These are phyloP conservation scores for Odocoileus virginianus DNA, from an alignment of 2,113 vertebrate species.

Conservation along the genomic window DNA sequence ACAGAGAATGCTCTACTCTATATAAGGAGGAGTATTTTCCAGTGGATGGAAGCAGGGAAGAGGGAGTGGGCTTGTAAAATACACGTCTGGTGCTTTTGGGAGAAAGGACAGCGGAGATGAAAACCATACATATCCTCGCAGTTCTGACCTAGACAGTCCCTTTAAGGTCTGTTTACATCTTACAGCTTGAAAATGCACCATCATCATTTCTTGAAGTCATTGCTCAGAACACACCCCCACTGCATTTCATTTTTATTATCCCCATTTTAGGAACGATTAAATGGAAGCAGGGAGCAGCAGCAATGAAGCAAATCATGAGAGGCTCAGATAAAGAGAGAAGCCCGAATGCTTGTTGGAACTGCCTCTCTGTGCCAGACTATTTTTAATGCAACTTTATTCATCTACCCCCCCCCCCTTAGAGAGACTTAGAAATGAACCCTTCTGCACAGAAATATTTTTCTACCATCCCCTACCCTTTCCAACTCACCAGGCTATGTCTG, in stretches of 20 bases:
- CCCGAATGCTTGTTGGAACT: background rate
- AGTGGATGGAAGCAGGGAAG: background rate
- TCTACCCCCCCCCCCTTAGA: background rate
- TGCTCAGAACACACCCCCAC: constrained; percentile 62
- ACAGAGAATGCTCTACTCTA: background rate
- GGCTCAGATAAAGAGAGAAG: constrained; percentile 58
- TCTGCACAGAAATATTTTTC: background rate
- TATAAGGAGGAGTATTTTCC: background rate
- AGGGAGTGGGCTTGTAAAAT: background rate
- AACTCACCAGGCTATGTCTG: background rate
- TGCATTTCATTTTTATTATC: constrained; percentile 72
- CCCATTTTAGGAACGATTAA: constrained; percentile 69
- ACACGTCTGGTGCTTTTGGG: background rate
- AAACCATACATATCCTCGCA: background rate
- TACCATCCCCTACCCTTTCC: background rate
- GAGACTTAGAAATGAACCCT: background rate
- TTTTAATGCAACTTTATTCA: constrained; percentile 51
- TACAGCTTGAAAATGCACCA: constrained; percentile 46
- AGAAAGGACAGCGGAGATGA: background rate
- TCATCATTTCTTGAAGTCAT: constrained; percentile 72
- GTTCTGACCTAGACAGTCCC: constrained; percentile 27
- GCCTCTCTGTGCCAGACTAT: constrained; percentile 42
- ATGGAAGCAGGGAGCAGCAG: constrained; percentile 61
- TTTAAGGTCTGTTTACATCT: constrained; percentile 66
- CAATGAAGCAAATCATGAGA: constrained; percentile 72